A percentile compares a stretch with the other conserved stretches of the same genome.
Evolutionary conservation across 1,140 invertebrate genomes (phyloP).

Genomic region (Pseudomyrmex flavicornis): DNA sequence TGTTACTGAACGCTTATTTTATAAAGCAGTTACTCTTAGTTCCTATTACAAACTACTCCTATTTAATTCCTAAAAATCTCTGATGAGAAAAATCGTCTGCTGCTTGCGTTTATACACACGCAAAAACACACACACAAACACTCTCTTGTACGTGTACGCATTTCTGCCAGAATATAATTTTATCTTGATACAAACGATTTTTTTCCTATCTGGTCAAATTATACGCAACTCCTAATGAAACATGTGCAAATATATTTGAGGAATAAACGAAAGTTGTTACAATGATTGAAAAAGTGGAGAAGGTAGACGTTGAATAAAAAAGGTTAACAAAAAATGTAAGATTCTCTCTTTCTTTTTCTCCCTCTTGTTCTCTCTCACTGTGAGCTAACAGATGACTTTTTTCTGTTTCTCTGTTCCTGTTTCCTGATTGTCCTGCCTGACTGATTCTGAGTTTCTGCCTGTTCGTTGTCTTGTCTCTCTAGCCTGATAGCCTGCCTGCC

Average conservation of each 20-base stretch:
- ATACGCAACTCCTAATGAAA: background rate
- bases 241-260: slow-evolving; percentile 27
- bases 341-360: too few species aligned
- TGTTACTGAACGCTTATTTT: too few species aligned
- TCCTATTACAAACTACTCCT: too few species aligned
- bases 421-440: slow-evolving; percentile 60
- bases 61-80: too few species aligned
- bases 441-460: slow-evolving; percentile 69
- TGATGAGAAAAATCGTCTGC: too few species aligned
- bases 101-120: too few species aligned
- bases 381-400: slow-evolving; percentile 81
- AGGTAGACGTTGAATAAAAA: slow-evolving; percentile 61
- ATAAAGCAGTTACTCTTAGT: too few species aligned
- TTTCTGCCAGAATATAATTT: too few species aligned
- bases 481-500: slow-evolving; percentile 82
- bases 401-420: slow-evolving; percentile 71
- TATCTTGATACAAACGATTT: background rate
- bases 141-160: background rate
- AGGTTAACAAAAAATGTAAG: too few species aligned
- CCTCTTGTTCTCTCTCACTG: slow-evolving; percentile 76
- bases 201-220: slow-evolving; percentile 33
- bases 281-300: slow-evolving; percentile 23
- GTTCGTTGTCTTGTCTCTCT: slow-evolving; percentile 78
- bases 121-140: slow-evolving; percentile 68
- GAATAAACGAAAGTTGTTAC: slow-evolving; percentile 23